These are phyloP conservation scores for Sphaerodactylus townsendi DNA, from an alignment of 2,113 vertebrate species.

Conservation along the genomic window DNA sequence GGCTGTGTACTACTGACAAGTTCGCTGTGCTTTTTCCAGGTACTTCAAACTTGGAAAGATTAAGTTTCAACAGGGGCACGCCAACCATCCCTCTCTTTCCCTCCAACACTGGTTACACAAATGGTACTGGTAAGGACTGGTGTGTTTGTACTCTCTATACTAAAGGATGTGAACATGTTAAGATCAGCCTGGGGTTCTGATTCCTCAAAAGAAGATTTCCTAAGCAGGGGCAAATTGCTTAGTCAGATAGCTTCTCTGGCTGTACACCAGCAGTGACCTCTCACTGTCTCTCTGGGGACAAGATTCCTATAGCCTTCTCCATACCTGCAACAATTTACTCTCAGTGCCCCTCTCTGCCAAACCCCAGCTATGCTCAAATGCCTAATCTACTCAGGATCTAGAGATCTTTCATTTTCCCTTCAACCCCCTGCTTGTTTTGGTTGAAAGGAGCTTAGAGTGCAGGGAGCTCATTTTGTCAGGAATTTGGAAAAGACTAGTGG, in stretches of 20 bases:
- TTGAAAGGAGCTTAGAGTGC: not conserved
- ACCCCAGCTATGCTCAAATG: too few species aligned
- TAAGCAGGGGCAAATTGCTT: not conserved
- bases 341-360: not conserved
- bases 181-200: too few species aligned
- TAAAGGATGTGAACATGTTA: not conserved
- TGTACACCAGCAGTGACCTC: not conserved
- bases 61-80: not conserved
- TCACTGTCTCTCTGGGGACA: not conserved
- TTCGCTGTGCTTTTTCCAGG: slow-evolving; percentile 19
- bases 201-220: not conserved
- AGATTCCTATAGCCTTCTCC: not conserved
- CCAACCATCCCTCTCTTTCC: slow-evolving; percentile 10
- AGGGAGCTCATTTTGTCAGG: not conserved
- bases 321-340: not conserved
- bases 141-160: too few species aligned
- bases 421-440: not conserved
- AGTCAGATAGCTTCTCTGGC: not conserved
- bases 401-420: not conserved
- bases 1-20: too few species aligned
- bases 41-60: slow-evolving; percentile 61
- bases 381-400: not conserved
- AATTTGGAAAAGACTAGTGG: not conserved
- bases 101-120: slow-evolving; percentile 54
- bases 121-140: slow-evolving; percentile 58